Evolutionary conservation across 2,797 vertebrate genomes (phyloP).

Genomic region (Arrhamphus sclerolepis): DNA sequence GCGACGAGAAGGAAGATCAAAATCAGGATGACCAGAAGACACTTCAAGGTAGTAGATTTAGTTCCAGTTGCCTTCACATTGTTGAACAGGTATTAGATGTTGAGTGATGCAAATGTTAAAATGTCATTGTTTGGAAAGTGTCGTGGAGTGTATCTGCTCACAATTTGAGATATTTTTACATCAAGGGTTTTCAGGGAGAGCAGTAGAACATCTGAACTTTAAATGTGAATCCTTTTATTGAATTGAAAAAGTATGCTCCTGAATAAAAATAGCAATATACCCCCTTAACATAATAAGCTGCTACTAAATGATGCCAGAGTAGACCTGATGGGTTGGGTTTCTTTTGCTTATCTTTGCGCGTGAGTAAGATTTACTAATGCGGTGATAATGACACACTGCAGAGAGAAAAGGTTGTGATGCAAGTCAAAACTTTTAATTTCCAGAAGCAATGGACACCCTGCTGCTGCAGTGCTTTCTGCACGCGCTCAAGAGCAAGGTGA

Average conservation of each 20-base stretch:
- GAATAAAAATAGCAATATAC: no score
- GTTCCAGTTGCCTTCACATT: neutral
- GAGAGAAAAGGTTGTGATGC: neutral
- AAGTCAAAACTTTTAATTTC: slow-evolving; percentile 21
- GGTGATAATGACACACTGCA: neutral
- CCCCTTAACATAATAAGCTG: no score
- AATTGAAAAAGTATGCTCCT: no score
- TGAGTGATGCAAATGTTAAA: no score
- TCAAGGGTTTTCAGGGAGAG: no score
- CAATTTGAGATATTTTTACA: no score
- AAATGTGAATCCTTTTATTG: no score
- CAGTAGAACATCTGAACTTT: no score
- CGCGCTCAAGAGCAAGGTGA: slow-evolving; percentile 91
- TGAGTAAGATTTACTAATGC: neutral
- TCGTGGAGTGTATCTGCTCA: no score
- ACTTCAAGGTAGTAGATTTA: slow-evolving; percentile 83
- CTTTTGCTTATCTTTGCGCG: slow-evolving; percentile 4
- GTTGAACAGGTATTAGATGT: neutral
- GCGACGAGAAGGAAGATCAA: slow-evolving; percentile 49
- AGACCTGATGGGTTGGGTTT: no score
- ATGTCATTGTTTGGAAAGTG: no score
- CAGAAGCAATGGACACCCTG: slow-evolving; percentile 92
- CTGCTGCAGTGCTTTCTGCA: slow-evolving; percentile 92
- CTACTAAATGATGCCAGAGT: no score
- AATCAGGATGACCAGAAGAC: slow-evolving; percentile 76